These are phyloP conservation scores for Drosophila suzukii DNA, from an alignment of 1,140 invertebrate species.

Conservation along the genomic window DNA sequence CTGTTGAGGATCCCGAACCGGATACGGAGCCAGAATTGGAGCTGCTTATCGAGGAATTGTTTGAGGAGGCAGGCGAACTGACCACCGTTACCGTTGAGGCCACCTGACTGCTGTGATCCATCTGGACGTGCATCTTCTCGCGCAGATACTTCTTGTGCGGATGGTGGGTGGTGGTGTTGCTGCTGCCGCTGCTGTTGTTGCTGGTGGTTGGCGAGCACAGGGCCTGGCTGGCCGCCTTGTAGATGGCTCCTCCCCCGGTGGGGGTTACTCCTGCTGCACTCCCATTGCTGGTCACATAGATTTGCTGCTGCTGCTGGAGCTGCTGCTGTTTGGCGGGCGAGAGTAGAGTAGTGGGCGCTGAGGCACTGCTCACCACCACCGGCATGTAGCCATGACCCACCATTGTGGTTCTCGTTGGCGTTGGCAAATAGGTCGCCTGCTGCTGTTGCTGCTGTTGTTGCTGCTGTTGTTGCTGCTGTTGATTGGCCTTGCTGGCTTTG, in stretches of 20 bases:
- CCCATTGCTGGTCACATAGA: constrained; percentile 64
- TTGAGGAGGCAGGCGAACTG: constrained; percentile 79
- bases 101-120: constrained; percentile 60
- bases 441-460: not conserved
- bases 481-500: constrained; percentile 60
- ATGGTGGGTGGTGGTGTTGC: constrained; percentile 70
- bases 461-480: constrained; percentile 6
- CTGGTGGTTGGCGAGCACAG: constrained; percentile 31
- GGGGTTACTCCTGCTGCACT: constrained; percentile 5
- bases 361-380: constrained; percentile 33
- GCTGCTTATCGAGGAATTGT: constrained; percentile 64
- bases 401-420: constrained; percentile 24
- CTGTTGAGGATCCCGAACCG: constrained; percentile 65
- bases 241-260: constrained; percentile 5
- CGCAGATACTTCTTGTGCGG: constrained; percentile 83
- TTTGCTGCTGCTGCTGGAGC: constrained; percentile 26
- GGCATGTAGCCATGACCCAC: constrained; percentile 50
- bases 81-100: constrained; percentile 79
- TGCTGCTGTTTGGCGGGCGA: constrained; percentile 22
- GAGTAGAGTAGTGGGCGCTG: not conserved
- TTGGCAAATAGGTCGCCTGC: constrained; percentile 8
- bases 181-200: constrained; percentile 40
- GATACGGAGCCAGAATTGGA: constrained; percentile 34
- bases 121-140: constrained; percentile 79
- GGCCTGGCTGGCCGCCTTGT: constrained; percentile 22